Conservation (phyloP, 2,888 invertebrate genomes). For the Melanophora roralis region DNA sequence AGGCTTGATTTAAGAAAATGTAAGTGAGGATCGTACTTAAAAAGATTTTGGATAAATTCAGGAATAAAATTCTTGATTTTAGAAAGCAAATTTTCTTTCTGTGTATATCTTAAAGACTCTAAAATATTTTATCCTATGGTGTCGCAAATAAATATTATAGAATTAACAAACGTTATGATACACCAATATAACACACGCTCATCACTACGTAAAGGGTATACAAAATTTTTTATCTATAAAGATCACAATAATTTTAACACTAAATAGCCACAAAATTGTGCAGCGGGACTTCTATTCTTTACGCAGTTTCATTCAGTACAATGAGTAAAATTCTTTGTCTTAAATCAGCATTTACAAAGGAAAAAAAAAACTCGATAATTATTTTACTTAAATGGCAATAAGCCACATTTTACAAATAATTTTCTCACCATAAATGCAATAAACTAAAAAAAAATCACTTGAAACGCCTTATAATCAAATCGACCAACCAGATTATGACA, state of each 20-base stretch:
- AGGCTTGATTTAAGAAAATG: too few relatives aligned
- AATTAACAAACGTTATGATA: too few relatives aligned
- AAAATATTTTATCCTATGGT: too few relatives aligned
- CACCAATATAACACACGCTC: too few relatives aligned
- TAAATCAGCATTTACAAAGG: conserved; percentile 28
- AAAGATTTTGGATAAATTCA: too few relatives aligned
- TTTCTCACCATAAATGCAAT: conserved; percentile 58
- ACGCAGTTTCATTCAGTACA: not conserved
- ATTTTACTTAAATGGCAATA: conserved; percentile 52
- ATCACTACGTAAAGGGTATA: not conserved
- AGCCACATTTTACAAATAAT: conserved; percentile 57
- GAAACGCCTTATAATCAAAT: conserved; percentile 41
- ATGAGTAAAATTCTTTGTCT: conserved; percentile 49
- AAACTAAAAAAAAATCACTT: conserved; percentile 32
- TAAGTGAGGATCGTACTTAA: too few relatives aligned
- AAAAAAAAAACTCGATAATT: not conserved
- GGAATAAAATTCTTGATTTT: too few relatives aligned
- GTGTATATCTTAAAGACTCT: too few relatives aligned
- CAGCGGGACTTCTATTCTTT: not conserved
- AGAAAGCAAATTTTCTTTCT: too few relatives aligned
- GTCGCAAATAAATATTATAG: too few relatives aligned
- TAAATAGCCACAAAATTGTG: conserved; percentile 2
- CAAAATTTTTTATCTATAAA: not conserved
- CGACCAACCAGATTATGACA: conserved; percentile 12
- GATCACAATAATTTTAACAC: conserved; percentile 24